Conservation (phyloP, 2,888 invertebrate species). For the Labia minor region DNA sequence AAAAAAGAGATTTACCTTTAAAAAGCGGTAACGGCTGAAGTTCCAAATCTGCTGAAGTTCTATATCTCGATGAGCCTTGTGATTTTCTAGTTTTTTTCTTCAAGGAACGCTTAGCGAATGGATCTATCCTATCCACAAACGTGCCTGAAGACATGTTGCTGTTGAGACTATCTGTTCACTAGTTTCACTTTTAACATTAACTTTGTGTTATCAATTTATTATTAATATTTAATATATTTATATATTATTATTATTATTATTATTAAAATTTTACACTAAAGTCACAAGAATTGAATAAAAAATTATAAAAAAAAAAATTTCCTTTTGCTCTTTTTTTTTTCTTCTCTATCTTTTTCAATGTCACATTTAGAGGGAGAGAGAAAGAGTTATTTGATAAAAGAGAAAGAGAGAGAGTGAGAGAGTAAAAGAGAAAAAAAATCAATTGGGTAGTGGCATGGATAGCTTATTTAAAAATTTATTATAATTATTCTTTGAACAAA, state of each 20-base stretch:
- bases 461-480: background rate
- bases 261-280: background rate
- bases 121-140: conserved; percentile 99
- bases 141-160: conserved; percentile 54
- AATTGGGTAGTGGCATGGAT: conserved; percentile 13
- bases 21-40: conserved; percentile 89
- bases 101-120: conserved; percentile 94
- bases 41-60: conserved; percentile 96
- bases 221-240: background rate
- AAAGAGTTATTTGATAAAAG: conserved; percentile 13
- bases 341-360: conserved; percentile 17
- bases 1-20: conserved; percentile 64
- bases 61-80: conserved; percentile 96
- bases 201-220: conserved; percentile 17
- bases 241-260: too few species aligned
- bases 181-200: conserved; percentile 25
- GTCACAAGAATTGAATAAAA: conserved; percentile 16
- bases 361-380: too few species aligned
- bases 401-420: too few species aligned
- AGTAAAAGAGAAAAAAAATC: too few species aligned
- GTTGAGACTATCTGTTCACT: conserved; percentile 17
- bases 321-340: background rate
- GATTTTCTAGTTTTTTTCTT: conserved; percentile 98
- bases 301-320: conserved; percentile 17
- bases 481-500: background rate